Percentiles rank a stretch among this genome's conserved stretches.
Evolutionary conservation across 2,797 vertebrate genomes (phyloP).

Genomic region (Malacoraja senta): DNA sequence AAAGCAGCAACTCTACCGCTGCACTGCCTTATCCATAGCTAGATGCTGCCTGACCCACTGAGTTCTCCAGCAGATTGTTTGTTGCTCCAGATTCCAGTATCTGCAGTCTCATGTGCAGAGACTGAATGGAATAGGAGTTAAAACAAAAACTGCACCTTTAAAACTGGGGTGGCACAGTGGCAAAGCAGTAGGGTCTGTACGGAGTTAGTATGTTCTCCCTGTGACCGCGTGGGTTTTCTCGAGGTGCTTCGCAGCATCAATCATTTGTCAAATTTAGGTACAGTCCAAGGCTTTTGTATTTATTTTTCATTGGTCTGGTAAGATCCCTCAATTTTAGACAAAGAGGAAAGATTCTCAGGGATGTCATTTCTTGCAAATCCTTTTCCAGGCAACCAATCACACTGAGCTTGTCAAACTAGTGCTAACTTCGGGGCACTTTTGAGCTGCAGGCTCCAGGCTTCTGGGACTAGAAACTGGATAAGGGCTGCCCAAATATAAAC

Average conservation of each 20-base stretch:
- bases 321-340: not conserved
- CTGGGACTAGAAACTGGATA: constrained; percentile 25
- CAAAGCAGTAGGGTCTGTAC: too few species aligned
- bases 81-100: too few species aligned
- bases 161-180: too few species aligned
- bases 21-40: too few species aligned
- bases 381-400: not conserved
- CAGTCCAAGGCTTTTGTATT: not conserved
- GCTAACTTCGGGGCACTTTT: constrained; percentile 29
- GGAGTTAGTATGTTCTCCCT: too few species aligned
- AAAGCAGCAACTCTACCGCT: too few species aligned
- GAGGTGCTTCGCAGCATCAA: not conserved
- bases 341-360: not conserved
- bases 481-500: not conserved
- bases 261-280: not conserved
- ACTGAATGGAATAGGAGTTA: too few species aligned
- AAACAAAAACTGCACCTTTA: too few species aligned
- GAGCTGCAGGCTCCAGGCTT: not conserved
- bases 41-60: too few species aligned
- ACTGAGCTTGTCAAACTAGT: constrained; percentile 35
- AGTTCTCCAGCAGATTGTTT: too few species aligned
- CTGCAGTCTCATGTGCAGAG: too few species aligned
- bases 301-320: not conserved
- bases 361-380: constrained; percentile 18
- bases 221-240: too few species aligned